Percentiles rank a stretch among this genome's conserved stretches.
These are phyloP conservation scores for Rapana venosa DNA, from an alignment of 2,888 invertebrate species.

Conservation along the genomic window DNA sequence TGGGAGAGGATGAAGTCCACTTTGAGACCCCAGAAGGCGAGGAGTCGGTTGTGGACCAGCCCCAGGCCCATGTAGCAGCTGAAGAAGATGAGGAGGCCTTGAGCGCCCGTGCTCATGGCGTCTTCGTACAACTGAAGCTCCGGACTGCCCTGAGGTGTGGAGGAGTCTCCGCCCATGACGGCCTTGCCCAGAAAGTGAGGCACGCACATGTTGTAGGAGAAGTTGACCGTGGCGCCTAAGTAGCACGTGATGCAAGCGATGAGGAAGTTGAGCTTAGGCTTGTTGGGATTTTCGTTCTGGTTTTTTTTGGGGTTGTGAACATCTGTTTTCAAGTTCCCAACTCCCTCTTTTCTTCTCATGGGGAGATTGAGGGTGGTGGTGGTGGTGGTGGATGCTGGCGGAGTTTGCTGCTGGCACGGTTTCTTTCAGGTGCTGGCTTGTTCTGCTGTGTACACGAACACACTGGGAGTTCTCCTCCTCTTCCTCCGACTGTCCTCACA, in stretches of 20 bases:
- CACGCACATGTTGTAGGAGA: slow-evolving; percentile 5
- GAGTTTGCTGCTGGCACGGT: background rate
- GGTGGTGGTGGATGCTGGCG: background rate
- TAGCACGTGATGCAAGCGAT: background rate
- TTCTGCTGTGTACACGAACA: too few relatives aligned
- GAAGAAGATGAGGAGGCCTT: background rate
- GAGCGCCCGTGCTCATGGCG: background rate
- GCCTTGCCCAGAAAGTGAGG: slow-evolving; percentile 7
- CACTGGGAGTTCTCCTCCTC: too few relatives aligned
- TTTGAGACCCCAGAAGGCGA: background rate
- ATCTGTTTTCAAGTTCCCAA: background rate
- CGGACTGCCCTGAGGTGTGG: background rate
- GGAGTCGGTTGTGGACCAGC: background rate
- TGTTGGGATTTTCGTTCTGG: background rate
- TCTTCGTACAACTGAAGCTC: background rate
- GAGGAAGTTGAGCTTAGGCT: background rate
- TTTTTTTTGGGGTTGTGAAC: too few relatives aligned
- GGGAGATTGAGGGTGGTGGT: background rate
- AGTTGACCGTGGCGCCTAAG: background rate
- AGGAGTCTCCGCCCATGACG: background rate
- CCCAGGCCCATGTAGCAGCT: background rate
- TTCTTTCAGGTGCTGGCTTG: background rate
- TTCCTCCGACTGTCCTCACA: background rate
- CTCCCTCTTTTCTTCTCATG: background rate
- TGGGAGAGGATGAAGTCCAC: background rate